A percentile compares a stretch with the other conserved stretches of the same genome.
Conservation (phyloP, 2,888 invertebrate species). For the Parascotia fuliginaria region DNA sequence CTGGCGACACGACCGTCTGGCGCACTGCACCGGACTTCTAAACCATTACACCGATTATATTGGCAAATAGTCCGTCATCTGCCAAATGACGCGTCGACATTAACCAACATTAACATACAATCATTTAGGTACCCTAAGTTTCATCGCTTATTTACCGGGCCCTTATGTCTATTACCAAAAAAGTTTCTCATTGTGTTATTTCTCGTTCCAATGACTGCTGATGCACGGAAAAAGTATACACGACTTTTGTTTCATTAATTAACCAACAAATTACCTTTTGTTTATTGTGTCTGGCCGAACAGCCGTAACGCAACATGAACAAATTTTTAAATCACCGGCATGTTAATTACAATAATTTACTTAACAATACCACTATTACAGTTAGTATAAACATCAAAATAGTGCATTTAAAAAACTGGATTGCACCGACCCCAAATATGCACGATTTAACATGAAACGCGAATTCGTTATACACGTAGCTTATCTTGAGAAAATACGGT, state of each 20-base stretch:
- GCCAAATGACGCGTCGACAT: conserved; percentile 67
- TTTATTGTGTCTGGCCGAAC: conserved; percentile 44
- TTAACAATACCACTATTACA: conserved; percentile 71
- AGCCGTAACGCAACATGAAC: no score
- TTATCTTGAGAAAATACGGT: conserved; percentile 79
- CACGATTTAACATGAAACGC: conserved; percentile 83
- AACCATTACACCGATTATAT: conserved; percentile 80
- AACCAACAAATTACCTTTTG: conserved; percentile 47
- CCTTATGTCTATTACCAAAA: conserved; percentile 6
- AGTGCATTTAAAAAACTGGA: conserved; percentile 74
- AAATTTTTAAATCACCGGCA: conserved; percentile 47
- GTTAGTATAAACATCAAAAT: conserved; percentile 78
- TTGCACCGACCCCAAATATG: conserved; percentile 74
- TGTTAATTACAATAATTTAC: conserved; percentile 74
- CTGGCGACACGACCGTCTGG: conserved; percentile 54
- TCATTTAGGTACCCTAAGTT: no score
- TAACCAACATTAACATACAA: conserved; percentile 6
- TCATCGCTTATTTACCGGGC: conserved; percentile 10
- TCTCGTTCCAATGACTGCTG: conserved; percentile 11
- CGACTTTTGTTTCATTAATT: conserved; percentile 39
- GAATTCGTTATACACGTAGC: conserved; percentile 84
- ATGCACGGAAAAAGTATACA: conserved; percentile 13
- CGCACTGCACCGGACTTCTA: conserved; percentile 75
- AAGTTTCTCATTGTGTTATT: neutral
- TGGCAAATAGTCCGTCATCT: conserved; percentile 65